These are phyloP conservation scores for Otocyon megalotis DNA, from an alignment of 2,113 vertebrate genomes.

Conservation along the genomic window DNA sequence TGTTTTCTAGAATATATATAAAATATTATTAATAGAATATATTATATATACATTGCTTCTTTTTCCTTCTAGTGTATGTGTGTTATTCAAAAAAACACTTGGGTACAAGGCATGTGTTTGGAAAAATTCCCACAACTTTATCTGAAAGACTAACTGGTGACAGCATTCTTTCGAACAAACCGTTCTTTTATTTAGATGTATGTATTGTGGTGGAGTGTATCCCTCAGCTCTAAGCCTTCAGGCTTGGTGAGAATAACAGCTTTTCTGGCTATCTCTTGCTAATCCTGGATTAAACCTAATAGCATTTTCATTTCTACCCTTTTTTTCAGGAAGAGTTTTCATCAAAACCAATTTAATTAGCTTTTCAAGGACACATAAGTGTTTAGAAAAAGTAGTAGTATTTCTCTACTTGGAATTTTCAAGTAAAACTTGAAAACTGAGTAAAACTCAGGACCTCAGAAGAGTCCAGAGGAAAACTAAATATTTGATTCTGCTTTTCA, in stretches of 20 bases:
- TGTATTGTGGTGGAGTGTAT: not conserved
- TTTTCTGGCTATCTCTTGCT: slow-evolving; percentile 57
- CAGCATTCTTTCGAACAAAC: not conserved
- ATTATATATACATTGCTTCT: not conserved
- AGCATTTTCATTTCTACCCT: slow-evolving; percentile 63
- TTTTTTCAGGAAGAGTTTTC: slow-evolving; percentile 46
- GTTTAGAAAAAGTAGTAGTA: not conserved
- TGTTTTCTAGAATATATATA: not conserved
- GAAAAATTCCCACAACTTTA: slow-evolving; percentile 19
- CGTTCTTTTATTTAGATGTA: not conserved
- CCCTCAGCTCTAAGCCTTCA: not conserved
- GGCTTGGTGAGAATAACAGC: slow-evolving; percentile 48
- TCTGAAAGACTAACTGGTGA: not conserved
- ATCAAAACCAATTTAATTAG: slow-evolving; percentile 76
- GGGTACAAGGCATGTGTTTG: not conserved
- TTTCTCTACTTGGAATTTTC: slow-evolving; percentile 38
- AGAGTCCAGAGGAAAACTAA: not conserved
- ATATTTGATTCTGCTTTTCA: not conserved
- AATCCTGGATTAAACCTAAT: slow-evolving; percentile 72
- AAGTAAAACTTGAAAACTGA: not conserved
- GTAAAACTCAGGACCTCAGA: not conserved
- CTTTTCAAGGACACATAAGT: slow-evolving; percentile 65
- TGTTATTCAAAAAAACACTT: slow-evolving; percentile 43
- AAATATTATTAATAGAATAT: too few relatives aligned
- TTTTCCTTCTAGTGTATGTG: not conserved